Conservation (phyloP, 2,797 vertebrate genomes). For the Avahi laniger region DNA sequence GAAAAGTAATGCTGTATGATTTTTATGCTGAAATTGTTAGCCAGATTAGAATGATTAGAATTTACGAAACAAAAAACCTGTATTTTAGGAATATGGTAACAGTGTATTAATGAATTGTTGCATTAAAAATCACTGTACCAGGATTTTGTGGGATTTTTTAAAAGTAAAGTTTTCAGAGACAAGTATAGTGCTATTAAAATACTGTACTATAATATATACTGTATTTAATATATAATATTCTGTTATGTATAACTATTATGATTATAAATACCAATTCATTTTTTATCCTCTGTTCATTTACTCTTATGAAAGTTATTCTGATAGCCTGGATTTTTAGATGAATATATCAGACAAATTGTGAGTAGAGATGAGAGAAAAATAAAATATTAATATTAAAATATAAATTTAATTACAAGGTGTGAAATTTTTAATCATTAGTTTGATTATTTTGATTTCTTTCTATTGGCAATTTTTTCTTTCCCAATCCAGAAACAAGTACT, state of each 20-base stretch:
- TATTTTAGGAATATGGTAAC: neutral
- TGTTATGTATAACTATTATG: neutral
- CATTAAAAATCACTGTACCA: neutral
- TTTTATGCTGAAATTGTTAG: slow-evolving; percentile 44
- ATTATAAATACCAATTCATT: neutral
- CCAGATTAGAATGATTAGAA: neutral
- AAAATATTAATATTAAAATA: neutral
- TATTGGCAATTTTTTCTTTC: neutral
- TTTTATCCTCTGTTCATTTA: neutral
- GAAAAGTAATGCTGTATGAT: neutral
- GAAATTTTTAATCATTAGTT: neutral
- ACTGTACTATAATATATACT: neutral
- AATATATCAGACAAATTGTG: neutral
- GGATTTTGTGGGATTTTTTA: neutral
- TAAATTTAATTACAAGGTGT: neutral
- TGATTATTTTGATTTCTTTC: neutral
- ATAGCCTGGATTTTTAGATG: neutral
- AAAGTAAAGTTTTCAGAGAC: neutral
- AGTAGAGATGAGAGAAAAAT: neutral
- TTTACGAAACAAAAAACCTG: neutral
- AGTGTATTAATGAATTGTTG: neutral
- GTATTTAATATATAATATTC: neutral
- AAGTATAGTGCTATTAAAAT: neutral
- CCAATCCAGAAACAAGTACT: neutral
- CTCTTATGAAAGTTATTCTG: neutral